Base-by-base conservation (phyloP, 2,888 invertebrate genomes). In the Pristionchus maxplancki region DNA sequence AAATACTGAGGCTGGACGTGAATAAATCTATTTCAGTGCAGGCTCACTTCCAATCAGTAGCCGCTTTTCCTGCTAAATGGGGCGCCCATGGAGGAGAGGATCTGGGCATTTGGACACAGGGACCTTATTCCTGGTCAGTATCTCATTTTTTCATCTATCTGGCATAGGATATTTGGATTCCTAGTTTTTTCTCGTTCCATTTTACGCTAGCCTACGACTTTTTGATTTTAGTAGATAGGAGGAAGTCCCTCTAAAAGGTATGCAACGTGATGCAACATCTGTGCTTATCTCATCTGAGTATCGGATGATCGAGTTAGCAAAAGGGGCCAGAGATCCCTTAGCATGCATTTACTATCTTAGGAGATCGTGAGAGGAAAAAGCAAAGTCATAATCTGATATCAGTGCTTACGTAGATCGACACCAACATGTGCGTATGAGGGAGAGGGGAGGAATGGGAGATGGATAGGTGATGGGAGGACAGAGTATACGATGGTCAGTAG, bases 51-150 rank as follows among this genome's bases (percentile, higher is more conserved):
- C 37, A 37, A 37, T 78, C 84, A 13, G 64, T 64, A 0, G 64
- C 83, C n/a, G 64, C 64, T 0, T 81, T 58, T 28, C 37, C 50
- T 11, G 50, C 82, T n/a, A 24, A 40, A 15, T 82, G 67, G 81
- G 88, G 88, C n/a, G 82, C 50, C 1, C 88, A 88, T 31, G 88
- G 88, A 83, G 88, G 82, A 50, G 88, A 88, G 48, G 88, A 88
- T 82, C 31, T 88, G 11, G 88, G 88, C 15, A 64, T 88, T 9
- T 88, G 88, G 88, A 34, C 88, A 31, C 81, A 81, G 28, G 88
- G 88, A 50, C 88, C 88, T 4, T 88, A 82, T 62, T 88, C 88
- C 0, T 88, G 88, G 88, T 88, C 0, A 48, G 88, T n/a, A 0
- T 71, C 62, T 44, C 44, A 44, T 44, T 11, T 44, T 44, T 6